A percentile compares a stretch with the other conserved stretches of the same genome.
phyloP scores from a whole-genome alignment of 2,113 vertebrate species.

The Anoura caudifer region DNA sequence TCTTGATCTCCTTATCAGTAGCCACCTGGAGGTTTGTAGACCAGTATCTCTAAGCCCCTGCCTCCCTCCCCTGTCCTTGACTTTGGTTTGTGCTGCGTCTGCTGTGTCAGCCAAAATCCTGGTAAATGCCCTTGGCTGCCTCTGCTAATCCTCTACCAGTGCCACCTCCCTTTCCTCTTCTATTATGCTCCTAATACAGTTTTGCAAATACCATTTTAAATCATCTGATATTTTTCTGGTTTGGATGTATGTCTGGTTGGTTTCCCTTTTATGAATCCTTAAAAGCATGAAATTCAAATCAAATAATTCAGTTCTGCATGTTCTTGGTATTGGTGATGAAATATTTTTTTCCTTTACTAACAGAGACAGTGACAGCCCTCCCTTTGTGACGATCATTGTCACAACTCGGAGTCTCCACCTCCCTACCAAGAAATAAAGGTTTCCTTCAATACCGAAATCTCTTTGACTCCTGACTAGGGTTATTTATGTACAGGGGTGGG shows the following conservation, averaged over 20 bases:
- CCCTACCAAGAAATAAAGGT: neutral
- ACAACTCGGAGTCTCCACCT: neutral
- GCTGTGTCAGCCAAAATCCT: slow-evolving; percentile 63
- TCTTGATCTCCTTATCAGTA: slow-evolving; percentile 64
- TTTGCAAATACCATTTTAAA: slow-evolving; percentile 46
- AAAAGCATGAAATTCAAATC: slow-evolving; percentile 10
- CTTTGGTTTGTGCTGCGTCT: slow-evolving; percentile 54
- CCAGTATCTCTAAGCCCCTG: slow-evolving; percentile 37
- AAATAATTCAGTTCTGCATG: neutral
- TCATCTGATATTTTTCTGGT: slow-evolving; percentile 37
- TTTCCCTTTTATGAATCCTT: slow-evolving; percentile 23
- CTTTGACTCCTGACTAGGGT: neutral
- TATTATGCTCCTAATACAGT: neutral
- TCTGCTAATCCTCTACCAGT: slow-evolving; percentile 18
- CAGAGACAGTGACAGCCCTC: neutral
- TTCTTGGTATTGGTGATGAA: neutral
- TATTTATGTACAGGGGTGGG: neutral
- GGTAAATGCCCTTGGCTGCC: slow-evolving; percentile 52
- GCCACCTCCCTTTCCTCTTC: neutral
- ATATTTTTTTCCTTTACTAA: neutral
- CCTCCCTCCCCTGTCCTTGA: slow-evolving; percentile 67
- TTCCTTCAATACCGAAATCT: neutral
- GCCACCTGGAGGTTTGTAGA: neutral
- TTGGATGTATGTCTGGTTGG: neutral
- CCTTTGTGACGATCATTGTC: neutral